Conservation (phyloP, 2,888 invertebrate genomes). For the Brachypterus glaber region DNA sequence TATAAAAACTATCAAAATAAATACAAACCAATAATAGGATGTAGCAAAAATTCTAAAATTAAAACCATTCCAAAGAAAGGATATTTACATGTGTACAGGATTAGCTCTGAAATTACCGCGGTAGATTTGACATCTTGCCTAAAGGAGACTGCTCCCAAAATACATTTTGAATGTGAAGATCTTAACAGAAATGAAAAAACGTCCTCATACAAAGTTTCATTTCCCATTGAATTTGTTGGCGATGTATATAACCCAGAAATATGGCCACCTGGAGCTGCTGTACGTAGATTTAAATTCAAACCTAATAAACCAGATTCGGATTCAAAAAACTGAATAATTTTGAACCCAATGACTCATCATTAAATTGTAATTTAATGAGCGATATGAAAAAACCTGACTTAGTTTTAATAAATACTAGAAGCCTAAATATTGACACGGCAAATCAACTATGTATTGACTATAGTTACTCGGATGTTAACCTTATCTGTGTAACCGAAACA, state of each 20-base stretch:
- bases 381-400: no score
- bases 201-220: slow-evolving; percentile 5
- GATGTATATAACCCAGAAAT: slow-evolving; percentile 3
- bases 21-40: slow-evolving; percentile 6
- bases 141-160: slow-evolving; percentile 4
- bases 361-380: no score
- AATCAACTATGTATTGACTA: no score
- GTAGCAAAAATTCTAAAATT: background rate
- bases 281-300: slow-evolving; percentile 7
- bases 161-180: slow-evolving; percentile 1
- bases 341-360: no score
- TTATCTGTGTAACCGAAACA: no score
- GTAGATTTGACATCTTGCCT: background rate
- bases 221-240: slow-evolving; percentile 4
- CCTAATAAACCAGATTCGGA: no score
- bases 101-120: slow-evolving; percentile 1
- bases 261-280: no score
- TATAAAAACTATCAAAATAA: no score
- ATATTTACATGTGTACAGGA: slow-evolving; percentile 5
- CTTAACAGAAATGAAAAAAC: slow-evolving; percentile 4
- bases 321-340: no score
- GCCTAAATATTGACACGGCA: no score
- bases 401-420: no score
- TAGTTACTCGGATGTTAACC: no score
- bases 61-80: slow-evolving; percentile 5